phyloP scores from a whole-genome alignment of 2,113 vertebrate species.

The Rhinogobius similis region DNA sequence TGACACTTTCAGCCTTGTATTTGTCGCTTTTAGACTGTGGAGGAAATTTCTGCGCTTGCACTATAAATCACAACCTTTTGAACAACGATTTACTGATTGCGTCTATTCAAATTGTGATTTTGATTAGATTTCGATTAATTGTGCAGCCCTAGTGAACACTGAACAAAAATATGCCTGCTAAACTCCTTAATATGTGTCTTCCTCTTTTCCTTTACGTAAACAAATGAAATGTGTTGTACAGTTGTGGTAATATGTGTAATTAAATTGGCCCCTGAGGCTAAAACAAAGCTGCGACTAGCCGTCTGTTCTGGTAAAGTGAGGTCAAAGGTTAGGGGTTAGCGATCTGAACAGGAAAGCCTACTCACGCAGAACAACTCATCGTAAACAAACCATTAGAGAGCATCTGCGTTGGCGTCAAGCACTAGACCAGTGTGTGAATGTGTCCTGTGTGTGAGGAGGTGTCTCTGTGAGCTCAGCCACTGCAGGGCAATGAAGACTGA shows the following conservation, averaged over 20 bases:
- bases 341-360: constrained; percentile 57
- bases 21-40: no score
- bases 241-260: constrained; percentile 8
- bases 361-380: constrained; percentile 56
- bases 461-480: constrained; percentile 43
- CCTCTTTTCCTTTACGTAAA: not conserved
- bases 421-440: constrained; percentile 20
- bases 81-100: no score
- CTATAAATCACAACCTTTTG: no score
- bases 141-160: no score
- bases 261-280: constrained; percentile 10
- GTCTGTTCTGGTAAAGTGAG: constrained; percentile 39
- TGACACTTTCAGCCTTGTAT: no score
- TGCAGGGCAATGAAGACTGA: constrained; percentile 38
- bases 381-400: constrained; percentile 74
- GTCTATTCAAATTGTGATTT: no score
- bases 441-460: constrained; percentile 40
- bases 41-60: no score
- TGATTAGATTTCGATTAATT: no score
- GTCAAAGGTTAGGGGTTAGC: constrained; percentile 58
- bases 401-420: constrained; percentile 61
- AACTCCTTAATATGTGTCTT: not conserved
- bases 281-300: constrained; percentile 15
- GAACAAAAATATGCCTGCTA: not conserved
- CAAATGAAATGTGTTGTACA: not conserved